These are phyloP conservation scores for Dendrocincla tyrannina DNA, from an alignment of 2,797 vertebrate genomes.

Conservation along the genomic window DNA sequence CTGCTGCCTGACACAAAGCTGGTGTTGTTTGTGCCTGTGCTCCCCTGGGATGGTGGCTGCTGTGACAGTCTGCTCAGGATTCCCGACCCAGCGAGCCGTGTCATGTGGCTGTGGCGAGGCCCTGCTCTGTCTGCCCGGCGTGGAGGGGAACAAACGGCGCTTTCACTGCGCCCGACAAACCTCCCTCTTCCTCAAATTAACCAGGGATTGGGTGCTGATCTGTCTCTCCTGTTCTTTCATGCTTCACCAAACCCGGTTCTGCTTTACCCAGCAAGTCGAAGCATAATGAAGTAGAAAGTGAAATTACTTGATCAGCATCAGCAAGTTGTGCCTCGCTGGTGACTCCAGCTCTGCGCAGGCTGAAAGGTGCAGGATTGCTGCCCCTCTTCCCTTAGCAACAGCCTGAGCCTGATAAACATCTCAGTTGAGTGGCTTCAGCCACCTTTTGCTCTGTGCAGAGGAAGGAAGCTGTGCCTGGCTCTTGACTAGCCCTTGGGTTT, in stretches of 20 bases:
- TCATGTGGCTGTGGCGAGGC: neutral
- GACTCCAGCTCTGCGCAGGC: neutral
- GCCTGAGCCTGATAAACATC: neutral
- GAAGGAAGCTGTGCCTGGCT: neutral
- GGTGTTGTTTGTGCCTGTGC: neutral
- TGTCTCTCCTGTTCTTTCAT: neutral
- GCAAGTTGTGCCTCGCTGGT: neutral
- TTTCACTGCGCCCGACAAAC: neutral
- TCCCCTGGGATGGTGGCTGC: constrained; percentile 4
- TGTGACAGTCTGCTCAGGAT: neutral
- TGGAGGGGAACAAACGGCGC: neutral
- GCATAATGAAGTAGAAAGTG: neutral
- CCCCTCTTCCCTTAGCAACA: neutral
- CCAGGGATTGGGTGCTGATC: neutral
- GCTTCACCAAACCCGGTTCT: neutral
- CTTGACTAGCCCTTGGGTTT: rapidly evolving
- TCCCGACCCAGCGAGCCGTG: neutral
- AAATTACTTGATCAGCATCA: neutral
- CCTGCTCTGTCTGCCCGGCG: neutral
- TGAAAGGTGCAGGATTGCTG: neutral
- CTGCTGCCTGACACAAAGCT: neutral
- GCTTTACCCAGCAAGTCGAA: neutral
- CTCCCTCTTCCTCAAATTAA: neutral
- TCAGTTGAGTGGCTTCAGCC: neutral
- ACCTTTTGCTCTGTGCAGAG: neutral